Base-by-base conservation (phyloP, 2,888 invertebrate genomes). In the Strigamia maritima region DNA sequence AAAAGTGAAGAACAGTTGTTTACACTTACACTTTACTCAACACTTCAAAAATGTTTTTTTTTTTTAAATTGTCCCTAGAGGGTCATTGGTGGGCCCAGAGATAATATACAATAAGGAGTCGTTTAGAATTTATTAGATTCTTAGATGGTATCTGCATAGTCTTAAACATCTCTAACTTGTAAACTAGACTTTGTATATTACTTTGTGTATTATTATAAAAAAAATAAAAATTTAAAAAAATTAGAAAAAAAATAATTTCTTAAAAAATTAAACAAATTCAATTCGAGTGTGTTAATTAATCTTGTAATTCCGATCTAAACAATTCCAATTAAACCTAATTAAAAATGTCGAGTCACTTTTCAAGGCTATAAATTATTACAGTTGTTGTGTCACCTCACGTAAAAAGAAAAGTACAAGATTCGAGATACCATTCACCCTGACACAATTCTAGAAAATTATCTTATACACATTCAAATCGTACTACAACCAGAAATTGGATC, bases 61-160 rank as follows among this genome's bases (percentile, higher is more conserved):
- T 70, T 28, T 14, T 28, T 10, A 70, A 70, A 70, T 70, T 70
- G 70, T 7, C 26, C 70, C 70, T 70, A 70, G 70, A 70, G 70
- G 70, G 70, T 70, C 70, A 70, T 70, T 70, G 70, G 70, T 70
- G 70, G 26, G 28, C 12, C 70, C 28, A 12, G 28, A 28, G 26
- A 70, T 70, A 70, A 70, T 70, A 70, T 70, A 70, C 70, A 70
- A 70, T 70, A 70, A 70, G 70, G 28, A 70, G 28, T 70, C 70
- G 28, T 70, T 70, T 70, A 70, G 70, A 70, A 70, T 70, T 70
- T 28, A 70, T 70, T 26, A 70, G 70, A 70, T 70, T 70, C 28
- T 26, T 1, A 28, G 70, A 70, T 70, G 70, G 26, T 70, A 70
- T 70, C 70, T 70, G 24, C 26, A 70, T 26, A 70, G 70, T 70